Evolutionary conservation across 2,888 invertebrate species (phyloP).

Genomic region (Epirrhoe alternata): DNA sequence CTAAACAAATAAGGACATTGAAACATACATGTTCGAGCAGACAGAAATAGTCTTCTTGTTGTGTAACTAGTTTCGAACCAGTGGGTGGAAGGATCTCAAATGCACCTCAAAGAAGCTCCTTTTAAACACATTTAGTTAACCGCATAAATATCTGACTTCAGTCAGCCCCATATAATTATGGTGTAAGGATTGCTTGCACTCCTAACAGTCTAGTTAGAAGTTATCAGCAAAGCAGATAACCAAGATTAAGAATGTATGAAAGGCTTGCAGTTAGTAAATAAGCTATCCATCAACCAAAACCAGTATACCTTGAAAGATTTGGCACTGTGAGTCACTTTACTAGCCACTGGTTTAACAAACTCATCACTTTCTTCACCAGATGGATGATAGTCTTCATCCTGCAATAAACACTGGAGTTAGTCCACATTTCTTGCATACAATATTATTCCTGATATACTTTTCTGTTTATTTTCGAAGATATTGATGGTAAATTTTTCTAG

Average conservation of each 20-base stretch:
- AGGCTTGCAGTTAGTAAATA: not conserved
- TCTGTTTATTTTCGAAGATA: not conserved
- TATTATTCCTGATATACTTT: not conserved
- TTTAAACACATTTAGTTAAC: too few species aligned
- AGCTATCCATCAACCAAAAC: not conserved
- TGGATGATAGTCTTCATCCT: conserved; percentile 77
- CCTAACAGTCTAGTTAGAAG: not conserved
- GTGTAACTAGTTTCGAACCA: too few species aligned
- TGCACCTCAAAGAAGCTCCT: too few species aligned
- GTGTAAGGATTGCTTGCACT: not conserved
- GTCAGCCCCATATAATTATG: not conserved
- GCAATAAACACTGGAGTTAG: conserved; percentile 44
- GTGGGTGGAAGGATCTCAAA: too few species aligned
- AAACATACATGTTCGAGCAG: too few species aligned
- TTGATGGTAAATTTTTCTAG: too few species aligned
- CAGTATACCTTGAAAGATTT: conserved; percentile 57
- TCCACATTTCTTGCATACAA: not conserved
- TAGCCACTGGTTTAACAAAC: conserved; percentile 56
- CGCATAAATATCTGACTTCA: not conserved
- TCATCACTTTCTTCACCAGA: conserved; percentile 79
- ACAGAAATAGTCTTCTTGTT: too few species aligned
- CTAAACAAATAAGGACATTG: not conserved
- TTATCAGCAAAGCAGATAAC: not conserved
- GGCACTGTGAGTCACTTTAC: conserved; percentile 56
- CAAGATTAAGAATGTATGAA: not conserved